phyloP scores from a whole-genome alignment of 1,140 invertebrate genomes.

The Tribolium madens region DNA sequence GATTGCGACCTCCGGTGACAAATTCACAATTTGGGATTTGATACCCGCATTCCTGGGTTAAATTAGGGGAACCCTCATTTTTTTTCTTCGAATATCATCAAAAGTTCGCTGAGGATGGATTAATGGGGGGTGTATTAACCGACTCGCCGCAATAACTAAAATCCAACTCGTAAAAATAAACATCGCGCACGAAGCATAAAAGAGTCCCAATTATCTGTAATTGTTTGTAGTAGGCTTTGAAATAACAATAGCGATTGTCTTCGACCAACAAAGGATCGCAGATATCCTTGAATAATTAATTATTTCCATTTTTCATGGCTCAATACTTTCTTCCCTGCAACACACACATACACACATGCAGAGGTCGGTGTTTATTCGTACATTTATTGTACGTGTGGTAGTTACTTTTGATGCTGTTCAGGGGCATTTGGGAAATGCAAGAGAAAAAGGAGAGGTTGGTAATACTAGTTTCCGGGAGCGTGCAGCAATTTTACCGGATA shows the following conservation, averaged over 20 bases:
- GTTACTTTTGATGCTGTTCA: constrained; percentile 52
- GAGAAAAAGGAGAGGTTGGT: constrained; percentile 52
- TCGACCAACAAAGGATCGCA: constrained; percentile 55
- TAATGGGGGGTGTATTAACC: constrained; percentile 18
- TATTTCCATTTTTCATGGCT: constrained; percentile 57
- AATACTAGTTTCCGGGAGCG: constrained; percentile 58
- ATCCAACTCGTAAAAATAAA: constrained; percentile 43
- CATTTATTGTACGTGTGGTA: constrained; percentile 55
- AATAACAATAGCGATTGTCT: constrained; percentile 57
- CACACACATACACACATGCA: constrained; percentile 6
- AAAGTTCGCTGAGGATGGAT: constrained; percentile 9
- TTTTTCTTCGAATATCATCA: constrained; percentile 28
- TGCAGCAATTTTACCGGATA: constrained; percentile 58
- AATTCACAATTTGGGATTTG: constrained; percentile 63
- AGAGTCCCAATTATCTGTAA: constrained; percentile 58
- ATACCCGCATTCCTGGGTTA: constrained; percentile 36
- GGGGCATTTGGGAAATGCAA: constrained; percentile 41
- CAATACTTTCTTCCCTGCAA: constrained; percentile 56
- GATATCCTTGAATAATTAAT: constrained; percentile 61
- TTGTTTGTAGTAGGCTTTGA: constrained; percentile 57
- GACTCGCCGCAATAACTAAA: constrained; percentile 5
- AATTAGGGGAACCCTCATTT: constrained; percentile 15
- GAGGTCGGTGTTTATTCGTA: constrained; percentile 54
- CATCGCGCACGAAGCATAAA: constrained; percentile 48
- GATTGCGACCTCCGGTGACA: constrained; percentile 59